phyloP scores from a whole-genome alignment of 1,140 invertebrate species.

The Cherax quadricarinatus region DNA sequence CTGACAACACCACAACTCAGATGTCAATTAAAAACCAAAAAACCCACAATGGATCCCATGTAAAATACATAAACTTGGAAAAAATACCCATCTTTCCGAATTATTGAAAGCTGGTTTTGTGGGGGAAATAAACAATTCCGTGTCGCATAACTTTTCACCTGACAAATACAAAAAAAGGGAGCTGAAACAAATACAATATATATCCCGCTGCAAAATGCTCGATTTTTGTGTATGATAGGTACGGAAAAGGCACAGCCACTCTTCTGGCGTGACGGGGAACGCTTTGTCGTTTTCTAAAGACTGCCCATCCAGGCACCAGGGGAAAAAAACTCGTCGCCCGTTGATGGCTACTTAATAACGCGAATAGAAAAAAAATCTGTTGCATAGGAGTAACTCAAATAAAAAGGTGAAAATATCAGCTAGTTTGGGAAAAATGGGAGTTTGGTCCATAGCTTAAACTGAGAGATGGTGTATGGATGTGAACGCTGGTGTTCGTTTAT shows the following conservation, averaged over 20 bases:
- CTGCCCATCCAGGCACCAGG: no score
- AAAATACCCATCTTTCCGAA: neutral
- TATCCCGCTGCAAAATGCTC: neutral
- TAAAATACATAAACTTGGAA: neutral
- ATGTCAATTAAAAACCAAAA: neutral
- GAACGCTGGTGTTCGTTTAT: no score
- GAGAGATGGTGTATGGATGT: no score
- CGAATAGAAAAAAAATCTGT: no score
- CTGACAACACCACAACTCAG: neutral
- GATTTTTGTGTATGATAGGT: neutral
- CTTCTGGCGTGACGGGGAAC: no score
- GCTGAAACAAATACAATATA: neutral
- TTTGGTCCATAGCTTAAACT: no score
- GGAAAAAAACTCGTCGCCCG: no score
- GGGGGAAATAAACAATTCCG: constrained; percentile 8
- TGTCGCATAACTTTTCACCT: neutral
- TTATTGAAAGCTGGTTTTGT: constrained; percentile 30
- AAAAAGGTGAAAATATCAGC: no score
- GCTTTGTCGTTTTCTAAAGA: no score
- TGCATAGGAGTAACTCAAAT: no score
- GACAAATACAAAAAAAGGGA: neutral
- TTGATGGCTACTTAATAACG: no score
- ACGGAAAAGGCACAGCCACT: neutral
- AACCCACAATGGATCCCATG: neutral
- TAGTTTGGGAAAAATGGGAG: no score